Conservation (phyloP, 2,113 vertebrate genomes). For the Gallinago paraguaiae region DNA sequence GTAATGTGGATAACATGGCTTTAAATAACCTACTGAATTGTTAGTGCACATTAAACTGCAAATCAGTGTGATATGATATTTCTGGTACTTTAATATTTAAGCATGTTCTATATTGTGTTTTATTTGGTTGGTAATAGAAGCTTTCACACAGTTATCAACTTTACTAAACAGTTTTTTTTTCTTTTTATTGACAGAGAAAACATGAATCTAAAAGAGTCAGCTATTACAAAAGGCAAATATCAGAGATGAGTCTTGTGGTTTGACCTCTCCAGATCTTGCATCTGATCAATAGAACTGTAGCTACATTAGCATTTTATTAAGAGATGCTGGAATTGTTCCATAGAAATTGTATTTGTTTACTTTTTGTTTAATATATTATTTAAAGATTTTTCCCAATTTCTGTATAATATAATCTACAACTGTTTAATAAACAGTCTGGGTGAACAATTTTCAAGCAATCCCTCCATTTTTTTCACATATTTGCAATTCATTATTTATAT, state of each 20-base stretch:
- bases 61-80: background rate
- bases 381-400: background rate
- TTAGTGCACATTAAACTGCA: background rate
- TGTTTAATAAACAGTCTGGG: background rate
- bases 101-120: background rate
- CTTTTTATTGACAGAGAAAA: background rate
- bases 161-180: background rate
- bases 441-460: background rate
- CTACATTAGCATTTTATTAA: background rate
- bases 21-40: background rate
- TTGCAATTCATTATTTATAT: background rate
- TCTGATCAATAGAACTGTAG: background rate
- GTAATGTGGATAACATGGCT: background rate
- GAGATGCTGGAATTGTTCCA: background rate
- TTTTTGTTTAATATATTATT: background rate
- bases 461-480: background rate
- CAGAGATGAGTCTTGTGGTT: background rate
- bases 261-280: background rate
- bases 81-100: background rate
- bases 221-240: background rate
- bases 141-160: background rate
- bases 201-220: background rate
- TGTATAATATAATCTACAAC: background rate
- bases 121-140: background rate
- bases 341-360: background rate